Evolutionary conservation across 2,888 invertebrate genomes (phyloP), one percentile per base, ranked within the genome.

Genomic region (Lutraria lutraria): DNA sequence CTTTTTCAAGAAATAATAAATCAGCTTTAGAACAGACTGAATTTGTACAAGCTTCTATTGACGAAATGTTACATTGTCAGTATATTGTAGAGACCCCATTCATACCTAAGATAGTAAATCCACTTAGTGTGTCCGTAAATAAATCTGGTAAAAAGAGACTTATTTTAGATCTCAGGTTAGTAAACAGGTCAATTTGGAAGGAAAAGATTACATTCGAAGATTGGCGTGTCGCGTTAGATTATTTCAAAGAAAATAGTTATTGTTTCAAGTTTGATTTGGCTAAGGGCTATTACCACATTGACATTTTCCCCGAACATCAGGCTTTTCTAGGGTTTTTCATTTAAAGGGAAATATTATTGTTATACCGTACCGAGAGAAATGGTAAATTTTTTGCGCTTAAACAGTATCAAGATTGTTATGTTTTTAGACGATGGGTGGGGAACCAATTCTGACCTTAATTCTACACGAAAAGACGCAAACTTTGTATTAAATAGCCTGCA

Each of bases 351-450:
- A 80, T 80, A 43, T 60, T 31, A 25, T n/a, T 56, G 56, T 12
- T 82, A 56, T 31, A 60, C 82, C 1, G 82, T 82, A 2, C 13
- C 54, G 10, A 3, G 81, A 16, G 81, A 53, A 25, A 3, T 81
- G 25, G 25, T 81, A 54, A 81, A 81, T 53, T 53, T 25, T n/a
- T 81, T 53, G 81, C 21, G 81, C 0, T 16, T 6, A 19, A 82
- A 29, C 19, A 3, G 29, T 10, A 56, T 82, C 0, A 60, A 60
- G n/a, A 56, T 82, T n/a, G 54, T 81, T 25, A 60, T 56, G 29
- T 82, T 56, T 60, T 43, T 82, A 29, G 82, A 82, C 52, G 82
- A 82, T 21, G 82, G 81, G n/a, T 81, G 81, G 53, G 81, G 81
- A 2, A 13, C 53, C 25, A 81, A 81, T 25, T 8, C n/a, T n/a